Evolutionary conservation across 2,888 invertebrate genomes (phyloP), one percentile per base, ranked within the genome.

Genomic region (Anaspis maculata): DNA sequence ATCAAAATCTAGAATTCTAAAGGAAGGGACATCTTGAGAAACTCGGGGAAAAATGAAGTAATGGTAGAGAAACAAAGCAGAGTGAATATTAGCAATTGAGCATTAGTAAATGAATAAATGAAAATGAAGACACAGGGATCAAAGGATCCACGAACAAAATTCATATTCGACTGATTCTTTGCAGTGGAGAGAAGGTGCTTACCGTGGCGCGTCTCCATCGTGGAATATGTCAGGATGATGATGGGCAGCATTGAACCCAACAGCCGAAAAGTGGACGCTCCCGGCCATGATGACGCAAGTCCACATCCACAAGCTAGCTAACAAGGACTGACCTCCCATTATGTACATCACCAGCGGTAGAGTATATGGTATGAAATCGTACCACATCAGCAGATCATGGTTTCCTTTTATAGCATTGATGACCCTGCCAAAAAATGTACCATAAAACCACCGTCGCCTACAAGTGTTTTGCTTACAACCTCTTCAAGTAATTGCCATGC

Each of bases 161-260:
- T n/a, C n/a, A n/a, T n/a, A n/a, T n/a, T n/a, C n/a, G n/a, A n/a
- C n/a, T n/a, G n/a, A n/a, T n/a, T n/a, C n/a, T n/a, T n/a, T n/a
- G n/a, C n/a, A n/a, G n/a, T n/a, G n/a, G n/a, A 27, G 3, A 27
- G 13, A 21, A 12, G 7, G 16, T 3, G 14, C 11, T 37, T 63
- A 79, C 79, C 73, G 71, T 25, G 73, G 70, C 30, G 74, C 64
- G 57, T 89, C 88, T 1, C 86, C 86, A 50, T 85, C 85, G 55
- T 87, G 86, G 53, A 81, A 81, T 37, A 86, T 79, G 16, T 76
- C 75, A 1, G 87, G 84, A 57, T 87, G 83, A 54, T 86, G 86
- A 66, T 88, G 87, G 1, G 78, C 84, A 1, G 83, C 84, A 54
- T 77, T 82, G 1, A 82, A 55, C 2, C 78, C 85, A 36, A 83